Base-by-base conservation (phyloP, 2,888 invertebrate species). In the Cryptosula pallasiana region DNA sequence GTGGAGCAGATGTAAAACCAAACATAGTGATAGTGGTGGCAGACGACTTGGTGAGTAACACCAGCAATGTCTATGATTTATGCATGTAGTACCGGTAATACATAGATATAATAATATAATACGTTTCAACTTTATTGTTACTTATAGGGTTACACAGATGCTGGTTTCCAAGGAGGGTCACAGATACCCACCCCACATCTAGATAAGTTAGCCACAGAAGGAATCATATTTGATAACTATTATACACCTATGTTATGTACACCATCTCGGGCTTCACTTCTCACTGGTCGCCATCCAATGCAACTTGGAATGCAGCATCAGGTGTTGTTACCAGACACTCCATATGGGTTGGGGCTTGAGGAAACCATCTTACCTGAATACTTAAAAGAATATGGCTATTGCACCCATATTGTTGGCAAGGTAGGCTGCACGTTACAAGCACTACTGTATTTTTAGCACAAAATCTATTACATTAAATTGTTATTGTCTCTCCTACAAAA, bases 131-230 rank as follows among this genome's bases (percentile, higher is more conserved):
- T 45, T 20, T 13, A 45, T 13, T 45, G 20, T 45, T 20, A 23
- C n/a, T 45, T 55, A 3, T 32, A 63, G 63, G 63, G 63, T n/a
- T 63, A 63, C 63, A 63, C 63, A 27, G 63, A 63, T 63, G 63
- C 32, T 63, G 63, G 63, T 2, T 63, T 63, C 32, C 63, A 63
- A 29, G 63, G 63, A 5, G 63, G 63, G 2, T 27, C 25, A 29
- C 32, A 63, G 32, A 63, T 63, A 25, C 63, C 63, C 27, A 63
- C 63, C 32, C 63, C 63, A 16, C 13, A 63, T 32, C 25, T 63
- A 25, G 63, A 63, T 32, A 9, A 27, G 9, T n/a, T 63, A 27
- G 63, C 63, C 13, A 27, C 25, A 32, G 32, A 34, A 32, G 63
- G 63, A 3, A 63, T 63, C 27, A 63, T 63, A 63, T n/a, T 63